phyloP scores from a whole-genome alignment of 2,113 vertebrate genomes.

The Lamprologus lemairii region DNA sequence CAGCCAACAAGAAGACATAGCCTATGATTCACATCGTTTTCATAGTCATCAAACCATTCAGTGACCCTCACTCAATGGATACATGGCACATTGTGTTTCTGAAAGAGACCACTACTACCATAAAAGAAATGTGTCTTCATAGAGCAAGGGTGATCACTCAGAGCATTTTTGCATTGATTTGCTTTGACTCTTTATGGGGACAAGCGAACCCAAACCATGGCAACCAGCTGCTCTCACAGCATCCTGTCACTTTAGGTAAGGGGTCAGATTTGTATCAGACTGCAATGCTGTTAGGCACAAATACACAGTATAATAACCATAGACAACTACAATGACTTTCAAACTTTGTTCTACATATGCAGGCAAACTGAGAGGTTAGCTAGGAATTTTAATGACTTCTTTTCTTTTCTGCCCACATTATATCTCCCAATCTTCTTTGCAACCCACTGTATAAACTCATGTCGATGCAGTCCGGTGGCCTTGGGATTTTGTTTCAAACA shows the following conservation, averaged over 20 bases:
- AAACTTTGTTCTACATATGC: background rate
- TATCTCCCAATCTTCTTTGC: background rate
- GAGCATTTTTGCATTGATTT: background rate
- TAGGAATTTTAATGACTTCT: background rate
- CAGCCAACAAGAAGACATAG: background rate
- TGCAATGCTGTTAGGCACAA: background rate
- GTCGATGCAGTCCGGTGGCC: background rate
- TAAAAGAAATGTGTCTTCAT: background rate
- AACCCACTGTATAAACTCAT: background rate
- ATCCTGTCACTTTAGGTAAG: background rate
- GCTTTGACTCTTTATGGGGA: background rate
- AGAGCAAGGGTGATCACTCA: background rate
- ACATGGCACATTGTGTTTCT: background rate
- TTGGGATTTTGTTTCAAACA: constrained; percentile 2
- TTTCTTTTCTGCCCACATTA: background rate
- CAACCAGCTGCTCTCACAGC: background rate
- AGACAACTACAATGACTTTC: background rate
- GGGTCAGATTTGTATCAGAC: background rate
- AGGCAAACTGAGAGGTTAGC: background rate
- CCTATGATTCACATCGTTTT: background rate
- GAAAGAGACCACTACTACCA: background rate
- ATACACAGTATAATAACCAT: background rate
- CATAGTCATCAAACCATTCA: background rate
- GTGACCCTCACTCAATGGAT: background rate
- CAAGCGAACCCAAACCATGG: background rate